Evolutionary conservation across 1,140 invertebrate genomes (phyloP).

Genomic region (Drosophila saltans): DNA sequence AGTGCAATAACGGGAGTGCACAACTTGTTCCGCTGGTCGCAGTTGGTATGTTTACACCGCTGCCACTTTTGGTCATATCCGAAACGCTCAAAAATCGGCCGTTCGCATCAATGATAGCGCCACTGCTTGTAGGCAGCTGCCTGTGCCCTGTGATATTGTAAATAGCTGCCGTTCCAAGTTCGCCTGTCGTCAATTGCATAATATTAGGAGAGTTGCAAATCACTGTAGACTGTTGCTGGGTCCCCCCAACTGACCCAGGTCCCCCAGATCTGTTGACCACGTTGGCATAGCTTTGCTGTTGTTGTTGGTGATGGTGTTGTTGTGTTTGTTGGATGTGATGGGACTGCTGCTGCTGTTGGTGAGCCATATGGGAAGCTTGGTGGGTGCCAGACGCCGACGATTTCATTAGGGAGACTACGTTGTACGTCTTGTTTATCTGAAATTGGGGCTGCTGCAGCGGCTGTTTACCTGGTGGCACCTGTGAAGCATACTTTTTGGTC

Average conservation of each 20-base stretch:
- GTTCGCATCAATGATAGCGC: constrained; percentile 39
- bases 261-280: constrained; percentile 48
- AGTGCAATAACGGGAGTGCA: background rate
- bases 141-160: constrained; percentile 52
- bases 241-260: constrained; percentile 20
- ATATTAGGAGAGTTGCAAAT: constrained; percentile 54
- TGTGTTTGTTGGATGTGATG: constrained; percentile 39
- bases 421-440: constrained; percentile 66
- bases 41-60: constrained; percentile 12
- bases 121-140: constrained; percentile 16
- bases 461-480: constrained; percentile 46
- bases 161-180: constrained; percentile 44
- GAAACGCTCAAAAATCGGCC: constrained; percentile 39
- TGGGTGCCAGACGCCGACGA: constrained; percentile 41
- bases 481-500: constrained; percentile 58
- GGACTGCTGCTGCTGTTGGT: constrained; percentile 30
- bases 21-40: background rate
- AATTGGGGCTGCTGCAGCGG: constrained; percentile 53
- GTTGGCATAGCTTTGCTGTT: constrained; percentile 58
- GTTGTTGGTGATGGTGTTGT: constrained; percentile 29
- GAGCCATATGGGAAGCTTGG: constrained; percentile 30
- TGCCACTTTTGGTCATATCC: constrained; percentile 38
- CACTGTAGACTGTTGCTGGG: constrained; percentile 49
- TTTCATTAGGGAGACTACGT: constrained; percentile 61
- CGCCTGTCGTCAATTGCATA: constrained; percentile 42